Percentiles rank a stretch among this genome's conserved stretches.
phyloP scores from a whole-genome alignment of 2,888 invertebrate genomes.

The Lingula anatina region DNA sequence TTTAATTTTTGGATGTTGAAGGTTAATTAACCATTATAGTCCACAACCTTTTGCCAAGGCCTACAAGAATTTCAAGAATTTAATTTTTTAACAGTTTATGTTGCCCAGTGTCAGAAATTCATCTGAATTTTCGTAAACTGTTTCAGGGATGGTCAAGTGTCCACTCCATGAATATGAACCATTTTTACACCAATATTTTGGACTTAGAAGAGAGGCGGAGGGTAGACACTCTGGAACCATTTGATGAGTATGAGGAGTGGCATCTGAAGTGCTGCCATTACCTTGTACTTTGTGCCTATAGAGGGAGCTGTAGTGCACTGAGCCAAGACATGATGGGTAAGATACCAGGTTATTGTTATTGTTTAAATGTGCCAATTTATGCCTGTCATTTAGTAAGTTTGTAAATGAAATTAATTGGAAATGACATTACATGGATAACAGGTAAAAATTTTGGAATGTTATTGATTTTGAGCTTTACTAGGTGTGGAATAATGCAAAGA shows the following conservation, averaged over 20 bases:
- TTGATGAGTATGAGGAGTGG: conserved; percentile 57
- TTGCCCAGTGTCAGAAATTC: too few relatives aligned
- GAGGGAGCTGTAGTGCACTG: too few relatives aligned
- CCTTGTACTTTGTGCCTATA: conserved; percentile 48
- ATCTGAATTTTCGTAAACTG: too few relatives aligned
- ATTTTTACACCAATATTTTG: conserved; percentile 43
- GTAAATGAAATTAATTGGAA: not conserved
- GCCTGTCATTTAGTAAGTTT: not conserved
- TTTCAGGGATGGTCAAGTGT: conserved; percentile 46
- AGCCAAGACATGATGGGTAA: too few relatives aligned
- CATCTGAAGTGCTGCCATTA: conserved; percentile 56
- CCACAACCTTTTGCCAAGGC: too few relatives aligned
- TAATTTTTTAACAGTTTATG: too few relatives aligned
- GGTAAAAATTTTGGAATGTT: too few relatives aligned
- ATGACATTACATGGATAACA: not conserved
- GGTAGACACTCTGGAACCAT: conserved; percentile 51
- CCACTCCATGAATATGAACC: conserved; percentile 46
- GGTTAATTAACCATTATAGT: too few relatives aligned
- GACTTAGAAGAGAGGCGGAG: conserved; percentile 35
- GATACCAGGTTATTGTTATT: not conserved
- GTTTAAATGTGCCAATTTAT: not conserved
- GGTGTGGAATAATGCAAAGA: too few relatives aligned
- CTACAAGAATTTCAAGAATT: too few relatives aligned
- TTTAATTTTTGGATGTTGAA: too few relatives aligned
- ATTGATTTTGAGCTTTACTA: too few relatives aligned